Evolutionary conservation across 1,140 invertebrate species (phyloP).

Genomic region (Nomia melanderi): DNA sequence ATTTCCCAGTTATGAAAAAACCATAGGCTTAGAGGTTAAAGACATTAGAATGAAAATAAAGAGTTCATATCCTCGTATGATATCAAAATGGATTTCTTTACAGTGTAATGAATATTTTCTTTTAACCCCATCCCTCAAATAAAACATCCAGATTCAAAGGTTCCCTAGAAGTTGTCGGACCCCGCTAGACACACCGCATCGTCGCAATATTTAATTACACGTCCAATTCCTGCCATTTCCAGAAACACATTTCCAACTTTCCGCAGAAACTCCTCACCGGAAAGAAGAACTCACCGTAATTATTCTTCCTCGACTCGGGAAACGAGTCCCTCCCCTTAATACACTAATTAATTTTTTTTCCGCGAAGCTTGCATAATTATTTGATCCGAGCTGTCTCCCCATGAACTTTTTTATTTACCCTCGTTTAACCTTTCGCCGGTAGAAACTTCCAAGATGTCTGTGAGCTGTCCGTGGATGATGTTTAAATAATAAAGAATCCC

Average conservation of each 20-base stretch:
- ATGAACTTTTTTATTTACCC: slow-evolving; percentile 8
- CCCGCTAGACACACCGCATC: too few relatives aligned
- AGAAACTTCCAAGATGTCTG: background rate
- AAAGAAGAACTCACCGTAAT: slow-evolving; percentile 1
- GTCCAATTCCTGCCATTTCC: background rate
- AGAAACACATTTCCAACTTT: background rate
- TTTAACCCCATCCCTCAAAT: too few relatives aligned
- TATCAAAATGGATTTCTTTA: too few relatives aligned
- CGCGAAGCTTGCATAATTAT: slow-evolving; percentile 14
- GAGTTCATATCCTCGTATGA: too few relatives aligned
- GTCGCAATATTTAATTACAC: background rate
- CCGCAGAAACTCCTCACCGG: background rate
- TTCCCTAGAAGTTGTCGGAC: too few relatives aligned
- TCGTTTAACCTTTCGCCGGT: background rate
- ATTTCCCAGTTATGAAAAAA: too few relatives aligned
- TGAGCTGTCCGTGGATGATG: background rate
- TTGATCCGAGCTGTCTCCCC: background rate
- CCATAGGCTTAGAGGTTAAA: too few relatives aligned
- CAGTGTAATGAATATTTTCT: too few relatives aligned
- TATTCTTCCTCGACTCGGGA: background rate
- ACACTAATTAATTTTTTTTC: slow-evolving; percentile 30
- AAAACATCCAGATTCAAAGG: too few relatives aligned
- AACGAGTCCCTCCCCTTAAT: background rate
- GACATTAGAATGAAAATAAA: too few relatives aligned
- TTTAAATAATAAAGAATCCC: background rate